Evolutionary conservation across 2,797 vertebrate species (phyloP).

Genomic region (Megalops cyprinoides): DNA sequence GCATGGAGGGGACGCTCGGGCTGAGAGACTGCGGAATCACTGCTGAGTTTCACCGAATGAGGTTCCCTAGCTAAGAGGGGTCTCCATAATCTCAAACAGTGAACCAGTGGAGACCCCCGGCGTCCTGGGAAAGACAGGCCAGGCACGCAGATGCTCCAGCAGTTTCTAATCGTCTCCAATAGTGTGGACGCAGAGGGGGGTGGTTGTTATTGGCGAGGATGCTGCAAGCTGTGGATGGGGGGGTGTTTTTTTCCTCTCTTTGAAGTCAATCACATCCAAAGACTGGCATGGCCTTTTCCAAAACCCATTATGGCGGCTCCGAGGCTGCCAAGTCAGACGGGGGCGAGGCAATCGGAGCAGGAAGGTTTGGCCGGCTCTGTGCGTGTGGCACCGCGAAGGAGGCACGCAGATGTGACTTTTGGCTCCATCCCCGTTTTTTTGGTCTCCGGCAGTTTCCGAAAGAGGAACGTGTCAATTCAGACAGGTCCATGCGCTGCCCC

Average conservation of each 20-base stretch:
- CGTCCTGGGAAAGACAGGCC: neutral
- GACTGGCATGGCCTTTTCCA: slow-evolving; percentile 2
- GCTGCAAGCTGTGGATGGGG: slow-evolving; percentile 48
- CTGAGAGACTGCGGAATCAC: too few species aligned
- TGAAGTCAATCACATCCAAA: slow-evolving; percentile 48
- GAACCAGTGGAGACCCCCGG: neutral
- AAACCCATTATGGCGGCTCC: neutral
- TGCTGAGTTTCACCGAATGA: too few species aligned
- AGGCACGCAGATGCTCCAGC: neutral
- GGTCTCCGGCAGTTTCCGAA: too few species aligned
- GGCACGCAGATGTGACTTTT: slow-evolving; percentile 15
- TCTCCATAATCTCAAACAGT: neutral
- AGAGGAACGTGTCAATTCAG: too few species aligned
- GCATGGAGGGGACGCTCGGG: neutral
- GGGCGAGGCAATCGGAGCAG: slow-evolving; percentile 17
- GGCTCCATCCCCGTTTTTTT: neutral
- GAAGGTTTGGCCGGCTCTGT: neutral
- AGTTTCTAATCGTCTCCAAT: neutral
- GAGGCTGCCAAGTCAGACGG: too few species aligned
- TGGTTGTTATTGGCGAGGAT: slow-evolving; percentile 45
- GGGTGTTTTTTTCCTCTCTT: neutral
- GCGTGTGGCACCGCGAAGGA: neutral
- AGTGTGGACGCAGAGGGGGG: neutral
- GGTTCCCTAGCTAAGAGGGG: too few species aligned
- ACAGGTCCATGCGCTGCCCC: too few species aligned